phyloP scores from a whole-genome alignment of 2,797 vertebrate species.

The Halcyon smyrnensis region DNA sequence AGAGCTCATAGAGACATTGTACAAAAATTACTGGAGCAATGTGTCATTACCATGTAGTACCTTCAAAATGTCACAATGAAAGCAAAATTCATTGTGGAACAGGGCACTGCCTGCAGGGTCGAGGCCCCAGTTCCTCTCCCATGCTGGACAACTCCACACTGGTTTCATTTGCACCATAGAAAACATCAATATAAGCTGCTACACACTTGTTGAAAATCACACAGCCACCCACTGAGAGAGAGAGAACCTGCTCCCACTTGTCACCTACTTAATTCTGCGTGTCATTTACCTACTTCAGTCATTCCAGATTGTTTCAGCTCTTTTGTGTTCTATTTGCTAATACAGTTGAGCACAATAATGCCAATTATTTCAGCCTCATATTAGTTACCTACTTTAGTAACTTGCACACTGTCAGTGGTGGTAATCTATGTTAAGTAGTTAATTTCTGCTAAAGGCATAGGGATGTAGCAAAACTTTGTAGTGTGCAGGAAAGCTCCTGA shows the following conservation, averaged over 20 bases:
- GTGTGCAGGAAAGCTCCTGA: not conserved
- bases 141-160: not conserved
- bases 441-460: not conserved
- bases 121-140: not conserved
- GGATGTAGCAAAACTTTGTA: not conserved
- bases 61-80: constrained; percentile 64
- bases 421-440: not conserved
- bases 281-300: not conserved
- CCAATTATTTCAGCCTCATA: not conserved
- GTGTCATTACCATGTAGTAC: constrained; percentile 62
- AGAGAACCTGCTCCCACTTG: not conserved
- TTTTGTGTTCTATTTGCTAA: not conserved
- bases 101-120: not conserved
- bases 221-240: not conserved
- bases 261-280: not conserved
- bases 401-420: not conserved
- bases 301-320: not conserved
- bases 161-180: not conserved
- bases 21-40: constrained; percentile 70
- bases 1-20: constrained; percentile 43
- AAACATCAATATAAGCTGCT: not conserved
- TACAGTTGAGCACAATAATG: not conserved
- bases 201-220: not conserved
- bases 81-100: constrained; percentile 28
- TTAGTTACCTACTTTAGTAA: not conserved